Conservation (phyloP, 2,888 invertebrate genomes). For the Zaprionus lineosus region DNA sequence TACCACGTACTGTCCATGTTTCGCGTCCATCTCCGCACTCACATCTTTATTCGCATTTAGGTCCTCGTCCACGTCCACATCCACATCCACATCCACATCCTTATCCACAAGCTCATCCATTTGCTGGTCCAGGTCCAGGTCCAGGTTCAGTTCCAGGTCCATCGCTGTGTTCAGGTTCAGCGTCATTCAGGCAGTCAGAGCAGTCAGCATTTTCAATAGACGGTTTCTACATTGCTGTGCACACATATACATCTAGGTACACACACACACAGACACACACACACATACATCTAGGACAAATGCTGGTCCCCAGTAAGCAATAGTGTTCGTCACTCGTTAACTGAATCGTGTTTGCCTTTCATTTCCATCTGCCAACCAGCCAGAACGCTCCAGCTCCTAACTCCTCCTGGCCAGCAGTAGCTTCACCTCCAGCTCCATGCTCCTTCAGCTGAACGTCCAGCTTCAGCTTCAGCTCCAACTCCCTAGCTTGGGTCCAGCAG, state of each 20-base stretch:
- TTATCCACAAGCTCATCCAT: no score
- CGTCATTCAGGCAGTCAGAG: slow-evolving; percentile 33
- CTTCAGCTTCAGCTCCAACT: slow-evolving; percentile 12
- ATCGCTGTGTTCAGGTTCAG: slow-evolving; percentile 37
- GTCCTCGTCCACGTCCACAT: slow-evolving; percentile 22
- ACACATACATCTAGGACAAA: slow-evolving; percentile 36
- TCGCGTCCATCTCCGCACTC: slow-evolving; percentile 31
- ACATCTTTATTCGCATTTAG: slow-evolving; percentile 2
- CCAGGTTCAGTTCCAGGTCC: slow-evolving; percentile 35
- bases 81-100: slow-evolving; percentile 30
- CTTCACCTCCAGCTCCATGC: not conserved
- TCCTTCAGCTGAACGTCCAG: slow-evolving; percentile 5
- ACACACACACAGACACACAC: slow-evolving; percentile 20
- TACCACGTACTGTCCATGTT: slow-evolving; percentile 27
- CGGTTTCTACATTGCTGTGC: slow-evolving; percentile 41
- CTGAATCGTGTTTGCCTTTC: slow-evolving; percentile 78
- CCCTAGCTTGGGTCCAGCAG: not conserved
- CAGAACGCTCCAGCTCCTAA: slow-evolving; percentile 25
- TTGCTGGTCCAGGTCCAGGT: slow-evolving; percentile 19
- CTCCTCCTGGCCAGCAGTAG: not conserved
- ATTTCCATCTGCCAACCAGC: slow-evolving; percentile 69
- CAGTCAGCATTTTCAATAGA: slow-evolving; percentile 61
- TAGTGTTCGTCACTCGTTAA: slow-evolving; percentile 76
- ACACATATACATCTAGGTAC: slow-evolving; percentile 12
- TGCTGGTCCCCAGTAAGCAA: slow-evolving; percentile 73